phyloP scores from a whole-genome alignment of 2,888 invertebrate species.

The Eristalinus aeneus region DNA sequence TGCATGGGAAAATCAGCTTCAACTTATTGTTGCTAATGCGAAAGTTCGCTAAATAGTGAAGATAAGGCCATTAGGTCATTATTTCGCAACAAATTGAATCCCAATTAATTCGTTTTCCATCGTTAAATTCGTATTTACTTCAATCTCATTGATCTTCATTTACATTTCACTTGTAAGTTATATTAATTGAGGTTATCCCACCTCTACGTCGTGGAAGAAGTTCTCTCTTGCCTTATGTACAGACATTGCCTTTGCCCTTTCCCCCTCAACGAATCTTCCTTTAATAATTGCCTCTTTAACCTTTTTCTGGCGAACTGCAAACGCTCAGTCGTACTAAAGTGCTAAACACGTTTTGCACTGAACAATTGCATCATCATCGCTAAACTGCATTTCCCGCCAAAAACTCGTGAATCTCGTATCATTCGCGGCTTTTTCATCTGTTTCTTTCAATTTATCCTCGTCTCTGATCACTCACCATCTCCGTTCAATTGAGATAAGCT shows the following conservation, averaged over 20 bases:
- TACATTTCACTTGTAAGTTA: too few species aligned
- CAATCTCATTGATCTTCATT: too few species aligned
- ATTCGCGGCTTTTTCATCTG: slow-evolving; percentile 8
- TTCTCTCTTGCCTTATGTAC: neutral
- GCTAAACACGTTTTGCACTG: neutral
- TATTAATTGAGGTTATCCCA: too few species aligned
- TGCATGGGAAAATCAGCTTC: too few species aligned
- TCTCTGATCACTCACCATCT: neutral
- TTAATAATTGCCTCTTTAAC: neutral
- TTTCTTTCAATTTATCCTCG: neutral
- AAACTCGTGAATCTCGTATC: slow-evolving; percentile 32
- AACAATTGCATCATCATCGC: slow-evolving; percentile 38
- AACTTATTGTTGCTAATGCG: too few species aligned
- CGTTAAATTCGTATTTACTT: too few species aligned
- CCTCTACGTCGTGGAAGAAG: too few species aligned
- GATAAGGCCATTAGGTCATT: too few species aligned
- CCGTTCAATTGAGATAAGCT: neutral
- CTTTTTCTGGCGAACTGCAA: slow-evolving; percentile 6
- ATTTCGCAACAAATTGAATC: too few species aligned
- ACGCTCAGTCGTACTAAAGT: neutral
- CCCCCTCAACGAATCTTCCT: neutral
- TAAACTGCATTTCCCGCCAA: slow-evolving; percentile 63
- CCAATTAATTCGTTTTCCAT: too few species aligned
- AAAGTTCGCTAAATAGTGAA: too few species aligned
- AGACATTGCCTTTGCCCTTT: neutral